Conservation (phyloP, 2,113 vertebrate genomes). For the Tetrao urogallus region DNA sequence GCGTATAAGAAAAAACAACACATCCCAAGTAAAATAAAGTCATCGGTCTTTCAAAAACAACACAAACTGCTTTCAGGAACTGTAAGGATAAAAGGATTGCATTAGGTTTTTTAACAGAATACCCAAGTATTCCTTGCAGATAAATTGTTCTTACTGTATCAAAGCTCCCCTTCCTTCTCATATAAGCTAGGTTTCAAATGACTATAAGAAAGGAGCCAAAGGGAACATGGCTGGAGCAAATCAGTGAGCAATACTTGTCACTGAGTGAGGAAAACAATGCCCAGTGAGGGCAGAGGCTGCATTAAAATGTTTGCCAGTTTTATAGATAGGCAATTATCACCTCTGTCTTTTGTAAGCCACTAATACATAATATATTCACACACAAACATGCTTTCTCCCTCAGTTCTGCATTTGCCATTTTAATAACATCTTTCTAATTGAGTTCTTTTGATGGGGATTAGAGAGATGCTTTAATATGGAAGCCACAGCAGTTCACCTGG, state of each 20-base stretch:
- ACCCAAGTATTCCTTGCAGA: not conserved
- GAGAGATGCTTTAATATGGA: not conserved
- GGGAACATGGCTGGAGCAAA: not conserved
- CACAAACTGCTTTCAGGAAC: not conserved
- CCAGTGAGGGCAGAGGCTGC: not conserved
- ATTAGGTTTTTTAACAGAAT: not conserved
- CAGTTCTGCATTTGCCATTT: slow-evolving; percentile 36
- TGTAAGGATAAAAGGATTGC: not conserved
- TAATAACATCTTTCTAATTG: not conserved
- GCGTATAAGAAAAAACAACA: not conserved
- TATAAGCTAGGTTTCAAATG: not conserved
- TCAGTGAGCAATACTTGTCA: not conserved
- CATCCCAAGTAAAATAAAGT: not conserved
- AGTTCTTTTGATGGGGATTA: slow-evolving; percentile 4
- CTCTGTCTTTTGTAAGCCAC: slow-evolving; percentile 23
- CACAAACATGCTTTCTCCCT: not conserved
- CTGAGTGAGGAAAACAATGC: not conserved
- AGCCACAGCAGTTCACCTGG: slow-evolving; percentile 16
- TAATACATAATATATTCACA: not conserved
- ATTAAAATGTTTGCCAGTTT: slow-evolving; percentile 12
- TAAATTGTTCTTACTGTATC: not conserved
- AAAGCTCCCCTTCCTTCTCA: not conserved
- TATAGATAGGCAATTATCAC: slow-evolving; percentile 41
- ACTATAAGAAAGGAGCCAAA: not conserved
- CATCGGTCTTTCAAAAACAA: not conserved